Conservation (phyloP, 2,888 invertebrate species). For the Lycaena phlaeas region DNA sequence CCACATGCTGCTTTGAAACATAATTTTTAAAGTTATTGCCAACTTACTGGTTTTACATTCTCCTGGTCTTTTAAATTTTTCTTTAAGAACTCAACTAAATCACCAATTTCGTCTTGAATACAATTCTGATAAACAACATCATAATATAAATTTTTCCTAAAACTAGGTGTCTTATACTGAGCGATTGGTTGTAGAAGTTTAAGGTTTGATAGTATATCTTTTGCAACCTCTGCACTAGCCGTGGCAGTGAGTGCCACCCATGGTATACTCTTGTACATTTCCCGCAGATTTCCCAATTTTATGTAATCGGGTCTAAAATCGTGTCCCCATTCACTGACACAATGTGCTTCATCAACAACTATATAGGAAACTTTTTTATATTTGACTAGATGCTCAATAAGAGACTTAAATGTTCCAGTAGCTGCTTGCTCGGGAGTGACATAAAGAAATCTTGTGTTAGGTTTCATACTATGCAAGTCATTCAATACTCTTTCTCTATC, state of each 20-base stretch:
- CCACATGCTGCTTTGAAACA: no score
- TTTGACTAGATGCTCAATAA: constrained; percentile 79
- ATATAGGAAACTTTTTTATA: constrained; percentile 89
- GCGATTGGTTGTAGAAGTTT: constrained; percentile 77
- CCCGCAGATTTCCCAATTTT: constrained; percentile 79
- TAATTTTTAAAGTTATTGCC: no score
- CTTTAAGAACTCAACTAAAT: constrained; percentile 82
- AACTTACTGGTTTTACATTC: constrained; percentile 59
- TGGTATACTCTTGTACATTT: constrained; percentile 77
- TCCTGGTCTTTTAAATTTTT: constrained; percentile 76
- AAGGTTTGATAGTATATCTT: constrained; percentile 86
- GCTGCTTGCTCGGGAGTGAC: constrained; percentile 97
- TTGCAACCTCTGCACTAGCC: constrained; percentile 83
- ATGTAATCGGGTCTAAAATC: constrained; percentile 97
- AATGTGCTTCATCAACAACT: constrained; percentile 98
- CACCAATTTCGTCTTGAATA: constrained; percentile 84
- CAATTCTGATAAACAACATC: constrained; percentile 93
- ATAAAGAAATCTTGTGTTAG: constrained; percentile 89
- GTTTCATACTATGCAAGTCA: constrained; percentile 82
- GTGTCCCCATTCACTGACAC: constrained; percentile 99
- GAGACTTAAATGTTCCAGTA: constrained; percentile 79
- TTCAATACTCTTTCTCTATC: constrained; percentile 84
- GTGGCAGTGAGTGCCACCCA: constrained; percentile 98
- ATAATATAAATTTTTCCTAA: constrained; percentile 94
- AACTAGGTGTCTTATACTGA: constrained; percentile 89